Conservation (phyloP, 2,797 vertebrate species). For the Anguilla obscura region DNA sequence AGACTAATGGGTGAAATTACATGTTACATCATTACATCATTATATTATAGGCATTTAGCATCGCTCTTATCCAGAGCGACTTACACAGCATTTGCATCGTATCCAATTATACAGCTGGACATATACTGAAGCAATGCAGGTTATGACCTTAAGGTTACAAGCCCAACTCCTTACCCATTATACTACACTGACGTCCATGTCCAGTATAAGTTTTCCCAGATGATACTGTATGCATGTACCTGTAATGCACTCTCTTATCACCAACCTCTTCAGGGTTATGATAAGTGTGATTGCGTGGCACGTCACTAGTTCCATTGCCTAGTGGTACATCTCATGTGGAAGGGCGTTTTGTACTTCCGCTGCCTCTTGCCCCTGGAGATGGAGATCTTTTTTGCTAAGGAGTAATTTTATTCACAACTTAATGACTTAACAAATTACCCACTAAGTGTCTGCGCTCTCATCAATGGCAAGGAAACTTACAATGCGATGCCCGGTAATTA, state of each 20-base stretch:
- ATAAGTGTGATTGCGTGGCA: background rate
- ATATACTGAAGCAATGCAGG: too few relatives aligned
- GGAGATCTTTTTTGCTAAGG: conserved; percentile 14
- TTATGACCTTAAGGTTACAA: too few relatives aligned
- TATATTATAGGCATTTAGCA: too few relatives aligned
- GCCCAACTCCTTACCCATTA: too few relatives aligned
- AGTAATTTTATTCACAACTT: conserved; percentile 19
- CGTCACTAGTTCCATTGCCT: background rate
- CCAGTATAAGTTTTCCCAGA: background rate
- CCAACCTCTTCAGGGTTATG: background rate
- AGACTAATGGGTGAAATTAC: background rate
- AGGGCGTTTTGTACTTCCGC: background rate
- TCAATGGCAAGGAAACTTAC: conserved; percentile 4
- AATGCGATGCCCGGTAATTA: background rate
- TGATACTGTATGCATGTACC: background rate
- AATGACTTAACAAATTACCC: conserved; percentile 21
- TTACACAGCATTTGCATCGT: too few relatives aligned
- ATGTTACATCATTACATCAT: background rate
- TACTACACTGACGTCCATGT: background rate
- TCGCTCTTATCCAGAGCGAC: too few relatives aligned
- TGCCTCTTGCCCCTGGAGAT: background rate
- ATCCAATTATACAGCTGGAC: too few relatives aligned
- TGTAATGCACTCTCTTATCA: background rate
- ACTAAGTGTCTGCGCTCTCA: background rate
- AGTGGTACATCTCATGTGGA: background rate